A percentile compares a stretch with the other conserved stretches of the same genome.
These are phyloP conservation scores for Tanypteryx hageni DNA, from an alignment of 2,888 invertebrate genomes.

Conservation along the genomic window DNA sequence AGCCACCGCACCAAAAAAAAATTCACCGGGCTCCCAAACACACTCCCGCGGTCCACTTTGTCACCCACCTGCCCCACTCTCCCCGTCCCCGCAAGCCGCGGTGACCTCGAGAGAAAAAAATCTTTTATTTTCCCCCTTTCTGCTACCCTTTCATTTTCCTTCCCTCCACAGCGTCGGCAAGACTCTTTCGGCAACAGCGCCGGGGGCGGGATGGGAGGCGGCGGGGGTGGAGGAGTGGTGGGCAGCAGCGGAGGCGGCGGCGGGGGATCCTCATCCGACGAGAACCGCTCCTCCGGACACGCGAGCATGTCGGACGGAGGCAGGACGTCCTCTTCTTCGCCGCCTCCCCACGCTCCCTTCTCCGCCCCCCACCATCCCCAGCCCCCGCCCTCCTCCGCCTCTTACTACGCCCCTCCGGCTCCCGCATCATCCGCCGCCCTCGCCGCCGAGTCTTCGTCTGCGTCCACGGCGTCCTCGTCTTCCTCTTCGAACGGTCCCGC, in stretches of 20 bases:
- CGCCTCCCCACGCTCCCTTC: constrained; percentile 79
- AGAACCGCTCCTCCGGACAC: constrained; percentile 92
- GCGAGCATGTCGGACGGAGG: constrained; percentile 96
- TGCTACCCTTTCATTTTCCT: background rate
- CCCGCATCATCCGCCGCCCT: background rate
- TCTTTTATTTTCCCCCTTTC: background rate
- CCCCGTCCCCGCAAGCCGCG: background rate
- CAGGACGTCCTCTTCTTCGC: constrained; percentile 74
- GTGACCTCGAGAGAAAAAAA: background rate
- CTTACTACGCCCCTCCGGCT: constrained; percentile 4
- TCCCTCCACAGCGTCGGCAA: constrained; percentile 60
- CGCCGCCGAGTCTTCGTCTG: background rate
- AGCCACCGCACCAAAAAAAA: too few relatives aligned
- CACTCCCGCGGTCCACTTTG: background rate
- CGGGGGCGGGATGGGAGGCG: constrained; percentile 90
- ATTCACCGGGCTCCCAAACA: too few relatives aligned
- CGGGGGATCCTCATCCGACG: constrained; percentile 89
- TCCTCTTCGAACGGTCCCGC: background rate
- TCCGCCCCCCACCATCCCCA: constrained; percentile 75
- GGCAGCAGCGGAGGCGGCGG: constrained; percentile 88
- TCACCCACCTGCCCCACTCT: background rate
- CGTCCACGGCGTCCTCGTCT: constrained; percentile 8
- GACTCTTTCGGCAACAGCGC: constrained; percentile 83
- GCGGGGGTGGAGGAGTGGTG: constrained; percentile 95
- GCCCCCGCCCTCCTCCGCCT: constrained; percentile 51